A percentile compares a stretch with the other conserved stretches of the same genome.
phyloP scores from a whole-genome alignment of 2,797 vertebrate genomes.

The Anabas testudineus region DNA sequence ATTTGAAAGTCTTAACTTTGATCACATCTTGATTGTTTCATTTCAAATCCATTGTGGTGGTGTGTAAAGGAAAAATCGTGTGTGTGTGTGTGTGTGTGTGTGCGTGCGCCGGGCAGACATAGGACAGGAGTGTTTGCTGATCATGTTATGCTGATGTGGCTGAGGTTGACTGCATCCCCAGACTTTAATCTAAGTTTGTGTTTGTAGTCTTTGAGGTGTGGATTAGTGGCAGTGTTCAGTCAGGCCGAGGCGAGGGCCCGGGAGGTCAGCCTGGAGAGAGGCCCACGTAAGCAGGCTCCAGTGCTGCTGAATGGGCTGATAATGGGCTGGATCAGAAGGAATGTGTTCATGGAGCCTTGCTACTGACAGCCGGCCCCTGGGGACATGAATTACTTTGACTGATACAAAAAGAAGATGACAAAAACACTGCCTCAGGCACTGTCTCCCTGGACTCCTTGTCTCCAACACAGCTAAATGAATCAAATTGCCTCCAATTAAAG shows the following conservation, averaged over 20 bases:
- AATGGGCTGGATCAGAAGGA: constrained; percentile 82
- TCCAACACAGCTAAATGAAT: constrained; percentile 82
- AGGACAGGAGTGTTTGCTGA: constrained; percentile 28
- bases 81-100: neutral
- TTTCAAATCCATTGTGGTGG: no score
- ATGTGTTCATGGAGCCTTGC: constrained; percentile 81
- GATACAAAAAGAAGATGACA: constrained; percentile 84
- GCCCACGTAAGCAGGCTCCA: constrained; percentile 76
- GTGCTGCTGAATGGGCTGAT: constrained; percentile 79
- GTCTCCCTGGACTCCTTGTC: constrained; percentile 80
- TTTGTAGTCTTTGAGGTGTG: constrained; percentile 77
- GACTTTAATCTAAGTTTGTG: constrained; percentile 72
- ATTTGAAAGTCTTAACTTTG: no score
- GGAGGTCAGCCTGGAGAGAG: constrained; percentile 75
- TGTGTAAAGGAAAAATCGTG: no score
- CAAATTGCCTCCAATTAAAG: constrained; percentile 83
- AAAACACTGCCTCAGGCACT: constrained; percentile 74
- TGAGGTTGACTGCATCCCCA: constrained; percentile 56
- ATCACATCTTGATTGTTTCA: no score
- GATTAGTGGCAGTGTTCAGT: constrained; percentile 78
- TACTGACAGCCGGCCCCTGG: constrained; percentile 82
- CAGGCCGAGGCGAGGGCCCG: constrained; percentile 66
- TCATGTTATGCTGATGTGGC: constrained; percentile 57
- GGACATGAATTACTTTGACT: constrained; percentile 82
- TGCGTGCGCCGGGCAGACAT: neutral